Evolutionary conservation across 1,140 invertebrate genomes (phyloP).

Genomic region (Heliconius hewitsoni): DNA sequence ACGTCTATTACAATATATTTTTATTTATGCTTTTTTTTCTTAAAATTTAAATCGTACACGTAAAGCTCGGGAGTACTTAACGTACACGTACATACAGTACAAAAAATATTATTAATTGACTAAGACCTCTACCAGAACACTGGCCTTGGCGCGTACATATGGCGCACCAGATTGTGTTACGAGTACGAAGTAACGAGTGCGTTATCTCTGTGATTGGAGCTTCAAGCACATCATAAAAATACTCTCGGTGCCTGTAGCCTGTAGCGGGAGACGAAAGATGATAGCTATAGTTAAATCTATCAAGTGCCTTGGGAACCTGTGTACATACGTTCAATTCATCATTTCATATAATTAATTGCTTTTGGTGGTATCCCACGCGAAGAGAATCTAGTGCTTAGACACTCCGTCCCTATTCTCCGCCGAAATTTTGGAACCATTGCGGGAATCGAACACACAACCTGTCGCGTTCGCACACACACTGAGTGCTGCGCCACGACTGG

Average conservation of each 20-base stretch:
- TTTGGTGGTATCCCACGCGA: too few species aligned
- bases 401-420: too few species aligned
- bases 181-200: constrained; percentile 47
- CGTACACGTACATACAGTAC: background rate
- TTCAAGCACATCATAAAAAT: constrained; percentile 68
- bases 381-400: too few species aligned
- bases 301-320: constrained; percentile 61
- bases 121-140: constrained; percentile 14
- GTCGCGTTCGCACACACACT: too few species aligned
- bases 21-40: background rate
- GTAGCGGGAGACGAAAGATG: constrained; percentile 41
- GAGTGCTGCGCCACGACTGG: too few species aligned
- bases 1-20: background rate
- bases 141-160: constrained; percentile 52
- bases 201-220: constrained; percentile 69
- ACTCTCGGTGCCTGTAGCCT: constrained; percentile 46
- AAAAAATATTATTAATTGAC: background rate
- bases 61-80: background rate
- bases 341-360: too few species aligned
- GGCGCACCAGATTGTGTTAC: constrained; percentile 64
- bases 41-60: background rate
- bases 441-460: too few species aligned
- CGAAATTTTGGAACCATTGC: too few species aligned
- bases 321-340: background rate
- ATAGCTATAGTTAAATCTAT: constrained; percentile 45